These are phyloP conservation scores for Aix galericulata DNA, from an alignment of 2,113 vertebrate genomes.

Conservation along the genomic window DNA sequence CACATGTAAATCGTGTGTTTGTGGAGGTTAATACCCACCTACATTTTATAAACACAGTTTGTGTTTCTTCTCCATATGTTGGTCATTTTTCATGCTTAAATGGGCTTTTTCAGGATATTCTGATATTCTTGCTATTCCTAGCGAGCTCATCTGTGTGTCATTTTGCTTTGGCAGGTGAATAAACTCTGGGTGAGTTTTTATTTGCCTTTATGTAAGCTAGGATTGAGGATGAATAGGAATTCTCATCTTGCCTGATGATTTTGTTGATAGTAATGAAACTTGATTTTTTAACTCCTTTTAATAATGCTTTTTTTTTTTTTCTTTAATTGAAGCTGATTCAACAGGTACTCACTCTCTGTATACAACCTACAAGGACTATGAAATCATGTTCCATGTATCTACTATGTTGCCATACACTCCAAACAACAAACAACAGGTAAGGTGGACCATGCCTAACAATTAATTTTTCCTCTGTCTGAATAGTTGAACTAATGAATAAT, in stretches of 20 bases:
- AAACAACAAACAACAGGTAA: conserved; percentile 97
- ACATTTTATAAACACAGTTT: background rate
- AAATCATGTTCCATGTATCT: conserved; percentile 97
- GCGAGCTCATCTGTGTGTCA: background rate
- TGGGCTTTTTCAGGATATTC: background rate
- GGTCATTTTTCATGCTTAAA: background rate
- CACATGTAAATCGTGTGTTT: background rate
- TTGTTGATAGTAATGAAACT: background rate
- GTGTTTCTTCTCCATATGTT: background rate
- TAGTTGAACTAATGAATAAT: background rate
- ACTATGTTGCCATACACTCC: conserved; percentile 95
- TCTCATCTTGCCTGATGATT: background rate
- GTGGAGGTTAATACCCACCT: background rate
- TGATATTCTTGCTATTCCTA: background rate
- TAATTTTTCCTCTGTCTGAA: background rate
- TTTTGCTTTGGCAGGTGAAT: background rate
- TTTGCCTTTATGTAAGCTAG: background rate
- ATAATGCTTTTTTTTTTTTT: background rate
- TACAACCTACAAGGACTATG: conserved; percentile 95
- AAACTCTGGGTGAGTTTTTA: background rate
- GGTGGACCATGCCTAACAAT: background rate
- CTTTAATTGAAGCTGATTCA: conserved; percentile 86
- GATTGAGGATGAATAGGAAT: background rate
- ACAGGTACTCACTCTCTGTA: conserved; percentile 95
- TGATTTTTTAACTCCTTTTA: background rate